Conservation (phyloP, 1,140 invertebrate genomes). For the Hylaeus volcanicus region DNA sequence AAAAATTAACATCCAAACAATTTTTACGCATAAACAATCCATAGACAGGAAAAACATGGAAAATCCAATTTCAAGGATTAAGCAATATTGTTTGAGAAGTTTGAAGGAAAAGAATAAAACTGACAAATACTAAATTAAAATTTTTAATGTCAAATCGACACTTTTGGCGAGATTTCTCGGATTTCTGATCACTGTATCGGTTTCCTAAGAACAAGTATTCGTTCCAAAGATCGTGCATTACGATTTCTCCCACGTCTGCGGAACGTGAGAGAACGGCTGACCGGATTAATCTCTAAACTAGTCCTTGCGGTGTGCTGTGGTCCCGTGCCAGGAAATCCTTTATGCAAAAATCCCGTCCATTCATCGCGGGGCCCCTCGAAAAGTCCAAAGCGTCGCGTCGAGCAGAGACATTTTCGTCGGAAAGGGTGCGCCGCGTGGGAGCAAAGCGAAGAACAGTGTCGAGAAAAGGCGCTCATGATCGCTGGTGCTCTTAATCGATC, state of each 20-base stretch:
- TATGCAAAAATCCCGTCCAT: conserved; percentile 62
- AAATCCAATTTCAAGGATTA: too few relatives aligned
- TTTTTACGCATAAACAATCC: too few relatives aligned
- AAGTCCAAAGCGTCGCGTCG: conserved; percentile 3
- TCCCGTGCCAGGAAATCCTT: conserved; percentile 39
- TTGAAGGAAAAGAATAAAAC: too few relatives aligned
- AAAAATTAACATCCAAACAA: too few relatives aligned
- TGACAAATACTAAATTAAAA: too few relatives aligned
- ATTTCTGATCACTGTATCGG: too few relatives aligned
- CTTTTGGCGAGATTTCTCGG: too few relatives aligned
- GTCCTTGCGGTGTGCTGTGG: neutral
- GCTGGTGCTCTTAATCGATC: conserved; percentile 25
- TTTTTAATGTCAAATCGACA: too few relatives aligned
- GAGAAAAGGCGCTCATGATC: conserved; percentile 18
- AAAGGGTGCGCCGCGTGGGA: conserved; percentile 48
- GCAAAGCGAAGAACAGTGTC: neutral
- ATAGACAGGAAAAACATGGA: too few relatives aligned
- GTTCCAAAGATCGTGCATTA: neutral
- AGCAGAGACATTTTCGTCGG: conserved; percentile 22
- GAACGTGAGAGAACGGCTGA: conserved; percentile 40
- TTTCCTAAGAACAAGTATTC: neutral
- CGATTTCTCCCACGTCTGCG: conserved; percentile 51
- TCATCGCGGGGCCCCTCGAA: conserved; percentile 35
- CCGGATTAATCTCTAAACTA: conserved; percentile 55
- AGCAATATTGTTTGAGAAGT: too few relatives aligned